Conservation (phyloP, 2,888 invertebrate genomes). For the Andrena praecox region DNA sequence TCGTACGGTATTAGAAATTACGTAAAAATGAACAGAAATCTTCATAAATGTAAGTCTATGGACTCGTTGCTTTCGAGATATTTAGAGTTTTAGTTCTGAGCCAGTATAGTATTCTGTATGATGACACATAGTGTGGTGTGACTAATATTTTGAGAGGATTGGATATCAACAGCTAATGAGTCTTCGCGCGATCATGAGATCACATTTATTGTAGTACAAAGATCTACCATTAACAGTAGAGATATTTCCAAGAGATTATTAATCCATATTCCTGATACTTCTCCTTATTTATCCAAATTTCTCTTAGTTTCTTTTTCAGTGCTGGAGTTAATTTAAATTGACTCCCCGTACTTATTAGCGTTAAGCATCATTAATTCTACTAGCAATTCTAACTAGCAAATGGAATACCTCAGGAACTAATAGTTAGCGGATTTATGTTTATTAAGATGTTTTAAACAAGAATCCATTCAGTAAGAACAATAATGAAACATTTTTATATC, state of each 20-base stretch:
- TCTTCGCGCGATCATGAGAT: background rate
- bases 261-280: too few relatives aligned
- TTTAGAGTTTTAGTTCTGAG: background rate
- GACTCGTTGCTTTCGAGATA: background rate
- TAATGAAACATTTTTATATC: background rate
- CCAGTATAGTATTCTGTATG: background rate
- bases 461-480: too few relatives aligned
- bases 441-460: too few relatives aligned
- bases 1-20: background rate
- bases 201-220: background rate
- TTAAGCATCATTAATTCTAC: too few relatives aligned
- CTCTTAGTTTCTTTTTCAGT: too few relatives aligned
- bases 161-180: background rate
- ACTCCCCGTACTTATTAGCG: too few relatives aligned
- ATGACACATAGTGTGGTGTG: background rate
- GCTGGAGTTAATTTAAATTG: too few relatives aligned
- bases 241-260: too few relatives aligned
- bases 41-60: background rate
- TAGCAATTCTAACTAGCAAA: too few relatives aligned
- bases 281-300: too few relatives aligned
- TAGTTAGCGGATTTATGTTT: too few relatives aligned
- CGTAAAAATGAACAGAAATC: background rate
- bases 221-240: background rate
- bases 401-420: too few relatives aligned
- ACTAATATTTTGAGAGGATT: background rate